Percentiles rank a stretch among this genome's conserved stretches.
Conservation (phyloP, 2,797 vertebrate genomes). For the Hozukius guyotensis region DNA sequence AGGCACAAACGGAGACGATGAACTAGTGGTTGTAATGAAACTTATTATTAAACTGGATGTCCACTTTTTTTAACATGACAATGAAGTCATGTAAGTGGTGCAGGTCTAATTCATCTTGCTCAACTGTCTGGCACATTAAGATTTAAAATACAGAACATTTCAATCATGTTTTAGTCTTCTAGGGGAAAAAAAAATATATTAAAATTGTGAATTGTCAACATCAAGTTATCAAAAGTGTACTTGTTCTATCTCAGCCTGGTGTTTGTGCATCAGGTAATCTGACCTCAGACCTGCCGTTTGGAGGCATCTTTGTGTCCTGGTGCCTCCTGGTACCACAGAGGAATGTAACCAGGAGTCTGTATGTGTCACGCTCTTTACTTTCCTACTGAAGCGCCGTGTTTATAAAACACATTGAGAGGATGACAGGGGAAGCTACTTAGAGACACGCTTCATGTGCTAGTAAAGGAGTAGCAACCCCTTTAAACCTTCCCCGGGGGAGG, state of each 20-base stretch:
- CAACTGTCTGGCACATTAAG: no score
- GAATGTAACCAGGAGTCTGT: slow-evolving; percentile 62
- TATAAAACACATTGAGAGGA: slow-evolving; percentile 58
- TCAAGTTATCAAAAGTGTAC: no score
- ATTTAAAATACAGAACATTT: no score
- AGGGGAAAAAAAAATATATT: no score
- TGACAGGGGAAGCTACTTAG: slow-evolving; percentile 19
- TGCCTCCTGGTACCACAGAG: slow-evolving; percentile 55
- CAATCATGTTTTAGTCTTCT: no score
- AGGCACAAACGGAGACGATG: no score
- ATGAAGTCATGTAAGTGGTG: no score
- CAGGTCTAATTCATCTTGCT: no score
- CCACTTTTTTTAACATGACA: no score
- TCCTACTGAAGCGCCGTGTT: slow-evolving; percentile 53
- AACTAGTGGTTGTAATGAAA: no score
- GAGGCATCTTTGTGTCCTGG: slow-evolving; percentile 28
- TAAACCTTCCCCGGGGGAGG: slow-evolving; percentile 39
- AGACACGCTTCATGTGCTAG: slow-evolving; percentile 60
- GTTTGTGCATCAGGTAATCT: neutral
- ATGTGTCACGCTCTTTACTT: slow-evolving; percentile 28
- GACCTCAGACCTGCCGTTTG: slow-evolving; percentile 3
- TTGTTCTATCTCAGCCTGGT: neutral
- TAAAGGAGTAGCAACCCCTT: slow-evolving; percentile 50
- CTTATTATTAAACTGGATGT: no score
- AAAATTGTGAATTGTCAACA: no score